phyloP scores from a whole-genome alignment of 2,113 vertebrate species.

The Edolisoma coerulescens region DNA sequence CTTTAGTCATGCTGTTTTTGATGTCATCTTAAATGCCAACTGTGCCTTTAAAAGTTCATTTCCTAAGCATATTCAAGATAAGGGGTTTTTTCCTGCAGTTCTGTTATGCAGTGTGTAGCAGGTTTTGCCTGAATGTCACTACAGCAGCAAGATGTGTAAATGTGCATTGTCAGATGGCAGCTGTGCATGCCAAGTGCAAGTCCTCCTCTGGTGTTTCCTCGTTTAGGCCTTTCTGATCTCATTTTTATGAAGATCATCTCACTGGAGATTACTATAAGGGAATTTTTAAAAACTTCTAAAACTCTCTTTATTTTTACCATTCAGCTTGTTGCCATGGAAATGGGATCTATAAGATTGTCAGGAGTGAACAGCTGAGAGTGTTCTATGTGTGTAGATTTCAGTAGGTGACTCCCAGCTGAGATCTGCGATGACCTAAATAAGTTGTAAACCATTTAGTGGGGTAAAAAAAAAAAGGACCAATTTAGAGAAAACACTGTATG shows the following conservation, averaged over 20 bases:
- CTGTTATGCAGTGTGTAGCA: not conserved
- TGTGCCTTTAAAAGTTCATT: not conserved
- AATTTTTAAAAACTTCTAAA: not conserved
- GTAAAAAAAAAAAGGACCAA: not conserved
- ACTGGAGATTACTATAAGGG: not conserved
- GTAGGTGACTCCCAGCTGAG: not conserved
- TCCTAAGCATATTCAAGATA: not conserved
- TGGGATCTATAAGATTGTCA: not conserved
- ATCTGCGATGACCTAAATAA: not conserved
- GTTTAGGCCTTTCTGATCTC: not conserved
- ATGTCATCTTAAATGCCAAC: not conserved
- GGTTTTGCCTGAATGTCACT: not conserved
- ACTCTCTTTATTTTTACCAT: not conserved
- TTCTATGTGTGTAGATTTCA: not conserved
- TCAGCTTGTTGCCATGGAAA: constrained; percentile 22
- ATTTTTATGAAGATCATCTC: not conserved
- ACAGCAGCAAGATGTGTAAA: not conserved
- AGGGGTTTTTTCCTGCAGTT: not conserved
- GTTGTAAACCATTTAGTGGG: not conserved
- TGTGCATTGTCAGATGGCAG: not conserved
- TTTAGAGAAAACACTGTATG: not conserved
- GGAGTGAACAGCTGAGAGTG: not conserved
- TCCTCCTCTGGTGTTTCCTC: not conserved
- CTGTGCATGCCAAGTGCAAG: not conserved
- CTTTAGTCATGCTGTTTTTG: not conserved